Evolutionary conservation across 1,140 invertebrate species (phyloP), one percentile per base, ranked within the genome.

Genomic region (Himalopsyche phryganea): DNA sequence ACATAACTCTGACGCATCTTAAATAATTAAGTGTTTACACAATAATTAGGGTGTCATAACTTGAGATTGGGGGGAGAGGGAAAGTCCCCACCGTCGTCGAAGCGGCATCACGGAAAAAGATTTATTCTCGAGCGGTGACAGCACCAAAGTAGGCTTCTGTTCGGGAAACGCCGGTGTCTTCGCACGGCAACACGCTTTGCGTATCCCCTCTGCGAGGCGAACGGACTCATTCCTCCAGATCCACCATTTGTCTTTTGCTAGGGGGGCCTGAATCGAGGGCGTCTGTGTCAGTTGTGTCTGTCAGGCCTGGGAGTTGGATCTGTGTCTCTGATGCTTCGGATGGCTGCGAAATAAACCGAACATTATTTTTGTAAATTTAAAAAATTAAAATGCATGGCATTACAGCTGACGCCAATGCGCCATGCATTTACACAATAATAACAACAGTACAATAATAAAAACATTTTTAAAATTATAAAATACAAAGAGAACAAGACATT

Each of bases 311-410:
- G 53, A 88, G 75, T 69, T 86, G 83, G 63, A 88, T 88, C 71
- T 86, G 85, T 13, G 86, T 88, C 62, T 88, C 86, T 1, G 86
- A 87, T 17, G 86, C 86, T 77, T 87, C 85, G n/a, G 85, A 85
- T 33, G 86, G 86, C 86, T 88, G 76, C 19, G 56, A 61, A 44
- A 14, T 46, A 20, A 60, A 63, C 35, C 44, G 58, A 41, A n/a
- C n/a, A n/a, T n/a, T n/a, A n/a, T n/a, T n/a, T n/a, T n/a, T n/a
- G n/a, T n/a, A n/a, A n/a, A n/a, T n/a, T n/a, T n/a, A n/a, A n/a
- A n/a, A n/a, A n/a, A n/a, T n/a, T n/a, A n/a, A n/a, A n/a, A n/a
- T n/a, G n/a, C n/a, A n/a, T n/a, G n/a, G n/a, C n/a, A n/a, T n/a
- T n/a, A n/a, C n/a, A n/a, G n/a, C n/a, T n/a, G n/a, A n/a, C n/a